These are phyloP conservation scores for Latheticus oryzae DNA, from an alignment of 2,888 invertebrate species.

Conservation along the genomic window DNA sequence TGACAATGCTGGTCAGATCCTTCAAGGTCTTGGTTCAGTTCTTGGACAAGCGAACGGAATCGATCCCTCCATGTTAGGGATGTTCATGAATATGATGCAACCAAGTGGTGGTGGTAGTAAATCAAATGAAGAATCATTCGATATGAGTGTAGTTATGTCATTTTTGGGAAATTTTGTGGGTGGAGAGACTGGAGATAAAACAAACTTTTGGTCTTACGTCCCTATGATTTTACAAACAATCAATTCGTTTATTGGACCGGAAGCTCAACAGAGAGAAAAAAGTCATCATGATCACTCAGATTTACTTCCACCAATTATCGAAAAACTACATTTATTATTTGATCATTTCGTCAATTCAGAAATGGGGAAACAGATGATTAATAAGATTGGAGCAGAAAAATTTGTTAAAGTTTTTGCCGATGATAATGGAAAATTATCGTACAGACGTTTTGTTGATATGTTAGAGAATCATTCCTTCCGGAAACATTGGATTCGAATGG, in stretches of 20 bases:
- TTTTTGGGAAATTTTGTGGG: conserved; percentile 45
- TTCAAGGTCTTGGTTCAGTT: conserved; percentile 47
- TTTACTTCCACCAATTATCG: conserved; percentile 78
- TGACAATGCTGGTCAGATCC: conserved; percentile 47
- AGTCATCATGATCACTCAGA: conserved; percentile 78
- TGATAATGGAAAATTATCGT: conserved; percentile 77
- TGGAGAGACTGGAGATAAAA: conserved; percentile 36
- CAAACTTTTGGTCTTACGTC: conserved; percentile 67
- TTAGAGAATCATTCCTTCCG: conserved; percentile 85
- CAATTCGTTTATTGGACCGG: conserved; percentile 72
- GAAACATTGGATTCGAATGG: conserved; percentile 82
- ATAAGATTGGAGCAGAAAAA: conserved; percentile 78
- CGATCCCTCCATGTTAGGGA: conserved; percentile 71
- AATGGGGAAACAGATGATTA: conserved; percentile 78
- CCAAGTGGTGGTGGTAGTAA: neutral
- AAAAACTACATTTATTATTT: conserved; percentile 79
- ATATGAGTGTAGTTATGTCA: conserved; percentile 43
- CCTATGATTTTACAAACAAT: conserved; percentile 77
- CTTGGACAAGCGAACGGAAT: conserved; percentile 63
- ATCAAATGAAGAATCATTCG: conserved; percentile 36
- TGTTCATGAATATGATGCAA: conserved; percentile 68
- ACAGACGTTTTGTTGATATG: conserved; percentile 79
- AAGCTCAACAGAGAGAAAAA: conserved; percentile 71
- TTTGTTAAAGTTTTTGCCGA: conserved; percentile 78
- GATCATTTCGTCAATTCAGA: conserved; percentile 85